Evolutionary conservation across 2,888 invertebrate genomes (phyloP).

Genomic region (Phorcus lineatus): DNA sequence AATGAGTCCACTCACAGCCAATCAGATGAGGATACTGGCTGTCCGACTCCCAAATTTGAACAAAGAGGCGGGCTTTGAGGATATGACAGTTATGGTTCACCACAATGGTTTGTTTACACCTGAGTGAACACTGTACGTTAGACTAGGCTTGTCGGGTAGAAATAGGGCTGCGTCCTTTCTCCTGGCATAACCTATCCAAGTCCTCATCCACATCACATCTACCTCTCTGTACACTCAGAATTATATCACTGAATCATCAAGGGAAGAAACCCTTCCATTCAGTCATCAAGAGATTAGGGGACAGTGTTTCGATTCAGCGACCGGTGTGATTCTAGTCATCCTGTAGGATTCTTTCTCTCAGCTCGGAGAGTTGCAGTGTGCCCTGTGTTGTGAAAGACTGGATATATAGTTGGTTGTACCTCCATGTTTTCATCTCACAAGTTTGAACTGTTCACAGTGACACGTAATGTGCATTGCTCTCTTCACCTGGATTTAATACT

Average conservation of each 20-base stretch:
- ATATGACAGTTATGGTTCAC: slow-evolving; percentile 20
- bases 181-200: not conserved
- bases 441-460: not conserved
- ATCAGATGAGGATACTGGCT: not conserved
- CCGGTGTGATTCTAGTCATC: not conserved
- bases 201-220: too few species aligned
- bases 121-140: not conserved
- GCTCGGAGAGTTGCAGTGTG: not conserved
- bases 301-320: not conserved
- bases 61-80: slow-evolving; percentile 17
- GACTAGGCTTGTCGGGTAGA: not conserved
- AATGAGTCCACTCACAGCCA: slow-evolving; percentile 4
- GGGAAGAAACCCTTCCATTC: not conserved
- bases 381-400: slow-evolving; percentile 8
- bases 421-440: not conserved
- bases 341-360: not conserved
- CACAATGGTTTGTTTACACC: slow-evolving; percentile 12
- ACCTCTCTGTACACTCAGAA: too few species aligned
- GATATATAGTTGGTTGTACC: not conserved
- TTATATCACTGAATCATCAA: not conserved
- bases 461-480: not conserved
- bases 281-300: not conserved
- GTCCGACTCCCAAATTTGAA: slow-evolving; percentile 8
- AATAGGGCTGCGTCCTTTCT: not conserved
- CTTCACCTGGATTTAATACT: slow-evolving; percentile 12